Evolutionary conservation across 1,140 invertebrate species (phyloP), one percentile per base, ranked within the genome.

Genomic region (Lasioglossum albipes): DNA sequence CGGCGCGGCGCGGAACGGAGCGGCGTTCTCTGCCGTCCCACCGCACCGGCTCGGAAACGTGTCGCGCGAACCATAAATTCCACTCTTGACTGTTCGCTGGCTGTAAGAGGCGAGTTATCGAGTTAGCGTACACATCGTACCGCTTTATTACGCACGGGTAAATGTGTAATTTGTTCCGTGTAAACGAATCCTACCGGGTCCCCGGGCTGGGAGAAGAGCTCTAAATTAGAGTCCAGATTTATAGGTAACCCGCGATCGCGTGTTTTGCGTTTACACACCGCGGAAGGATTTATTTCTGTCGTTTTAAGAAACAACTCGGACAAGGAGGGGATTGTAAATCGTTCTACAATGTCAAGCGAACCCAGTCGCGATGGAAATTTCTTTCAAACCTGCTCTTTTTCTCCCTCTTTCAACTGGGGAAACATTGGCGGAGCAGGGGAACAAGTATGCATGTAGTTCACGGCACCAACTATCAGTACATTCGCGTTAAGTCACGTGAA

Each of bases 221-320:
- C 20, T 61, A 20, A 61, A 69, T 77, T 77, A 61, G 42, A 69
- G 75, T 49, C 27, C 52, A 41, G 75, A 77, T 69, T 77, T 77
- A 61, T 22, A 61, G 27, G 22, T 16, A 13, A 31, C 27, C 61
- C 27, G 68, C 49, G 74, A 5, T 76, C 52, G 75, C 75, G 76
- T 64, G 76, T 41, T 62, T 64, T 31, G 27, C 61, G 71, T 72
- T 70, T 20, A 13, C 49, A n/a, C 49, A 13, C 49, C 67, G 42
- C 22, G 27, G 10, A 10, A 27, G 20, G 57, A 77, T 77, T 78
- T 78, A 78, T 78, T 49, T 31, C 52, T 69, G 76, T 72, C 68
- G 76, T 72, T 78, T 78, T 72, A 72, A 78, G 68, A 64, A 72
- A 31, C 45, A 41, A 22, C 3, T 54, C 52, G 52, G 52, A 54